Percentiles rank a stretch among this genome's conserved stretches.
Evolutionary conservation across 2,113 vertebrate species (phyloP).

Genomic region (Microtus oregoni): DNA sequence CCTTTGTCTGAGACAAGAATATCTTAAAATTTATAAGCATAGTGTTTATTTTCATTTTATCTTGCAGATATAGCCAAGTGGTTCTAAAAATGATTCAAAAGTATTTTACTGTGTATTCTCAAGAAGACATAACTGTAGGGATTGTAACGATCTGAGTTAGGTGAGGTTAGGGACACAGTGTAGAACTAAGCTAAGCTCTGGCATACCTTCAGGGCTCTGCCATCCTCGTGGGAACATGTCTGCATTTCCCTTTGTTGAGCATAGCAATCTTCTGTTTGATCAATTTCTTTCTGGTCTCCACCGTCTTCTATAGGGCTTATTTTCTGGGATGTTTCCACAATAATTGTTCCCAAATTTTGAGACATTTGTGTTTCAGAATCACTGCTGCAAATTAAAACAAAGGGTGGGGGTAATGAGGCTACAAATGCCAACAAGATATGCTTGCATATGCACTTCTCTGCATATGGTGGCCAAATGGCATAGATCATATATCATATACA

Average conservation of each 20-base stretch:
- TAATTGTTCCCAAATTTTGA: conserved; percentile 79
- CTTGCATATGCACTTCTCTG: not conserved
- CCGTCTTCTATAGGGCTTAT: conserved; percentile 68
- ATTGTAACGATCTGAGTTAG: conserved; percentile 17
- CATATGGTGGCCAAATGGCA: conserved; percentile 37
- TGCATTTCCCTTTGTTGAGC: conserved; percentile 56
- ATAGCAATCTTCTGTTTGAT: conserved; percentile 58
- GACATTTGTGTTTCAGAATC: conserved; percentile 81
- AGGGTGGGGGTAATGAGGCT: not conserved
- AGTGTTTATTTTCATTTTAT: not conserved
- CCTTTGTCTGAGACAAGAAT: not conserved
- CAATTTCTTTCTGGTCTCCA: conserved; percentile 76
- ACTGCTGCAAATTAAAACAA: conserved; percentile 71
- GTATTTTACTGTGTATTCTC: not conserved
- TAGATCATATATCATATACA: not conserved
- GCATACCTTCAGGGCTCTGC: conserved; percentile 77
- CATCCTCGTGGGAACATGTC: conserved; percentile 42
- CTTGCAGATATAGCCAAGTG: not conserved
- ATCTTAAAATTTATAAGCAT: conserved; percentile 5
- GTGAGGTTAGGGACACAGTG: conserved; percentile 37
- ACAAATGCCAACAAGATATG: conserved; percentile 40
- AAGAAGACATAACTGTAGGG: conserved; percentile 24
- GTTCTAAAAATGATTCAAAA: conserved; percentile 30
- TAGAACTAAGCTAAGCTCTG: not conserved
- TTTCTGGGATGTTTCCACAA: conserved; percentile 79